These are phyloP conservation scores for Tringa solitaria DNA, from an alignment of 2,113 vertebrate genomes.

Conservation along the genomic window DNA sequence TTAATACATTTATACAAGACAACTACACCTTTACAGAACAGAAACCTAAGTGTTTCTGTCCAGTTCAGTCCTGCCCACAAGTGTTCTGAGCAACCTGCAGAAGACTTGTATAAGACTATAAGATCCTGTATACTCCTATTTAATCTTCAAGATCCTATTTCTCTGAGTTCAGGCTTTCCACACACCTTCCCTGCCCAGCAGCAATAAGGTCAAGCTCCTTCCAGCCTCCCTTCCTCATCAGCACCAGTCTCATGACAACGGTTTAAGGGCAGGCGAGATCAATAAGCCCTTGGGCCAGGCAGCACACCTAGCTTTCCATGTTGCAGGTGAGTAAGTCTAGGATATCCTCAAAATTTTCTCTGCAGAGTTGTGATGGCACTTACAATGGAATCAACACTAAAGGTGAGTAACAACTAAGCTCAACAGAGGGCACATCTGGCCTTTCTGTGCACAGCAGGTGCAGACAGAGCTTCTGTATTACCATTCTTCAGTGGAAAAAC, in stretches of 20 bases:
- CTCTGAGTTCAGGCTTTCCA: neutral
- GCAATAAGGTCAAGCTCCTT: neutral
- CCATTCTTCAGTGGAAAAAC: neutral
- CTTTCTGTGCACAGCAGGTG: neutral
- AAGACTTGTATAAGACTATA: too few species aligned
- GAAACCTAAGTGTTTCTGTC: neutral
- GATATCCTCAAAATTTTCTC: neutral
- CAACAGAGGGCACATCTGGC: neutral
- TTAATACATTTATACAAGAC: neutral
- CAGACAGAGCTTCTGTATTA: neutral
- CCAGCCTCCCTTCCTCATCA: neutral
- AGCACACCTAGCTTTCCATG: neutral
- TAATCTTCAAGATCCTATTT: neutral
- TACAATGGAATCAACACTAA: neutral
- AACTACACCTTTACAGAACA: neutral
- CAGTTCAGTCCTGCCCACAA: neutral
- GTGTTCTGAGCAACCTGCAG: neutral
- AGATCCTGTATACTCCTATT: too few species aligned
- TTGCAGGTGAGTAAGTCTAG: neutral
- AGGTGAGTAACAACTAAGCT: neutral
- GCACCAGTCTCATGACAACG: neutral
- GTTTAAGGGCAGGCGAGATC: neutral
- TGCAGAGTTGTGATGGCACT: neutral
- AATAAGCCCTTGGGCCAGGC: neutral
- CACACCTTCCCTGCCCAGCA: neutral